These are phyloP conservation scores for Marasmarcha lunaedactyla DNA, from an alignment of 2,888 invertebrate genomes.

Conservation along the genomic window DNA sequence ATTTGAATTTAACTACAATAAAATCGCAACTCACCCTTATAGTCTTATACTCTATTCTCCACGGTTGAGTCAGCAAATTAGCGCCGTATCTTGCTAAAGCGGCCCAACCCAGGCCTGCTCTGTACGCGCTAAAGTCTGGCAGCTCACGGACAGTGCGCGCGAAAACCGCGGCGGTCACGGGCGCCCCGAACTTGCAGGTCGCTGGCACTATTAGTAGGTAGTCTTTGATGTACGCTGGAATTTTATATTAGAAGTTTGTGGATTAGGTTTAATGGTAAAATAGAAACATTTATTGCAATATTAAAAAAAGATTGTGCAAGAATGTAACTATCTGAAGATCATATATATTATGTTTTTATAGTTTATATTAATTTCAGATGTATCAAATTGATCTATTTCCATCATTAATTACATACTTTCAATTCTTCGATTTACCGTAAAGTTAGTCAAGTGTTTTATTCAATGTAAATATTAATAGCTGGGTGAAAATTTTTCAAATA, in stretches of 20 bases:
- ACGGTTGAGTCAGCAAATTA: constrained; percentile 87
- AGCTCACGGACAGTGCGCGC: constrained; percentile 75
- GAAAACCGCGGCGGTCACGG: constrained; percentile 81
- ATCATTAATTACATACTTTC: no score
- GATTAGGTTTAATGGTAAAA: background rate
- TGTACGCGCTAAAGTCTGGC: constrained; percentile 82
- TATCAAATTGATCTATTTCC: no score
- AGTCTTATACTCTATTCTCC: constrained; percentile 87
- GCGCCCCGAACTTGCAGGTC: constrained; percentile 81
- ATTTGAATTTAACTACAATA: no score
- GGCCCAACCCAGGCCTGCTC: constrained; percentile 86
- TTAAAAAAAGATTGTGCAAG: no score
- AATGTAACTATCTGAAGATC: no score
- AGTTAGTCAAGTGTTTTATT: no score
- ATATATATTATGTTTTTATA: no score
- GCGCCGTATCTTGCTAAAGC: constrained; percentile 88
- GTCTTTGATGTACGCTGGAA: constrained; percentile 80
- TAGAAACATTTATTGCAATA: no score
- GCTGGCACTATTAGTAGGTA: constrained; percentile 83
- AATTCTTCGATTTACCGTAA: no score
- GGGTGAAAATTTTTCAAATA: no score
- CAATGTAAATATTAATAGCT: no score
- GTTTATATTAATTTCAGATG: no score
- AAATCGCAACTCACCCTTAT: constrained; percentile 74
- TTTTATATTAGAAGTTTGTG: background rate